These are phyloP conservation scores for Ceratina japonica DNA, from an alignment of 1,140 invertebrate species.

Conservation along the genomic window DNA sequence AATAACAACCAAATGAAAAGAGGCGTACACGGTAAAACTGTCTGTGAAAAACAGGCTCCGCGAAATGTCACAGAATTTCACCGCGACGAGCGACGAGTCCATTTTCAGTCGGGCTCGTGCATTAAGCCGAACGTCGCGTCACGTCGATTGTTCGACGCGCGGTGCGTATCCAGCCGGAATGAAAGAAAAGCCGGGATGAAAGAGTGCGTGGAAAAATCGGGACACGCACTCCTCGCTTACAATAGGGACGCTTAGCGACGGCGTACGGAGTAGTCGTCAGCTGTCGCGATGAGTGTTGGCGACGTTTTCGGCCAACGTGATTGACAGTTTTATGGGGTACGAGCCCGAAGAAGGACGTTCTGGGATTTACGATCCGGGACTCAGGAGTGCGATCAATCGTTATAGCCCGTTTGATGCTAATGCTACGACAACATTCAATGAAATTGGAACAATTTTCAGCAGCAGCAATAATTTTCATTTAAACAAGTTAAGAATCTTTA, in stretches of 20 bases:
- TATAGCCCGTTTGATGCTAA: conserved; percentile 55
- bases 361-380: conserved; percentile 67
- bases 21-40: not conserved
- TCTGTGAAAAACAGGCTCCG: conserved; percentile 2
- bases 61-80: conserved; percentile 31
- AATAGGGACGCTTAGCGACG: conserved; percentile 70
- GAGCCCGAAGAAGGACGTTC: conserved; percentile 57
- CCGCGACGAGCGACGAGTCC: conserved; percentile 8
- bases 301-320: conserved; percentile 64
- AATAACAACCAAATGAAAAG: not conserved
- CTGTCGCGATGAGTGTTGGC: conserved; percentile 66
- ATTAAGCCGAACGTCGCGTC: conserved; percentile 33
- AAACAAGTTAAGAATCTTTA: too few relatives aligned
- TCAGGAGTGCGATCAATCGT: conserved; percentile 31
- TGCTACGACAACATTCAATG: conserved; percentile 27
- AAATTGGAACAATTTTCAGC: not conserved
- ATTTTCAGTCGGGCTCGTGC: conserved; percentile 26
- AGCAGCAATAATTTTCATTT: too few relatives aligned
- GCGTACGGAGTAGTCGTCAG: conserved; percentile 66
- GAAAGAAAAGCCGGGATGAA: conserved; percentile 26
- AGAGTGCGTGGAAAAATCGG: conserved; percentile 56
- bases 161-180: conserved; percentile 5
- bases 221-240: conserved; percentile 59
- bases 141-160: conserved; percentile 38
- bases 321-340: conserved; percentile 74